Evolutionary conservation across 1,140 invertebrate genomes (phyloP).

Genomic region (Holcopasites calliopsidis): DNA sequence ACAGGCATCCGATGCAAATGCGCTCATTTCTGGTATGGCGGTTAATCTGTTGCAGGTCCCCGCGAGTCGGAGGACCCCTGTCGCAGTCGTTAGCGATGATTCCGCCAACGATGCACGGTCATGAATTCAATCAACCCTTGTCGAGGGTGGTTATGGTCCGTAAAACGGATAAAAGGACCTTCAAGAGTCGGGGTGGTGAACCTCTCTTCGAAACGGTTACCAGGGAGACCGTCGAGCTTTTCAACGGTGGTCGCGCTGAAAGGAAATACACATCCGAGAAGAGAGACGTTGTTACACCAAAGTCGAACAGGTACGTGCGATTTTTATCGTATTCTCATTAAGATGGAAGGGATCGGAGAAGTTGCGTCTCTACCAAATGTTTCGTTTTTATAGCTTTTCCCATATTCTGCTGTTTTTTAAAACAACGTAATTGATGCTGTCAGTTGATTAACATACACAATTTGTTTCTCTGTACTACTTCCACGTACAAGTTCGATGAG

Average conservation of each 20-base stretch:
- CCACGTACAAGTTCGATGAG: too few relatives aligned
- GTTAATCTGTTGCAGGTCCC: slow-evolving; percentile 67
- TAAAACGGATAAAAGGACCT: slow-evolving; percentile 83
- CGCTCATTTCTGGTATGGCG: not conserved
- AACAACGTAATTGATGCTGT: too few relatives aligned
- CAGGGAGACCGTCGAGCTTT: slow-evolving; percentile 82
- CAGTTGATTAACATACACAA: too few relatives aligned
- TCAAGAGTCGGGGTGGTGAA: slow-evolving; percentile 76
- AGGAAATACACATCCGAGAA: slow-evolving; percentile 82
- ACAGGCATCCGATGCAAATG: not conserved
- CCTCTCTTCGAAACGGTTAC: slow-evolving; percentile 81
- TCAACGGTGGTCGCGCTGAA: slow-evolving; percentile 81
- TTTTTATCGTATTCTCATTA: slow-evolving; percentile 10
- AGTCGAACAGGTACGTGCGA: slow-evolving; percentile 73
- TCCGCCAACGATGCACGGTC: slow-evolving; percentile 81
- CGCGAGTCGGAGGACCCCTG: slow-evolving; percentile 76
- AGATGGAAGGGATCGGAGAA: too few relatives aligned
- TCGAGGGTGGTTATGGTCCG: slow-evolving; percentile 83
- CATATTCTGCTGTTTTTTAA: too few relatives aligned
- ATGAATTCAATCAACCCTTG: slow-evolving; percentile 80
- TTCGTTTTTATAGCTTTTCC: too few relatives aligned
- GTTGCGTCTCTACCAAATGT: too few relatives aligned
- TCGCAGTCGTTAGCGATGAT: slow-evolving; percentile 78
- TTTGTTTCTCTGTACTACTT: too few relatives aligned
- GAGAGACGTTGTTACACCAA: slow-evolving; percentile 78